Base-by-base conservation (phyloP, 2,888 invertebrate species). In the Leptinotarsa peninsularis region DNA sequence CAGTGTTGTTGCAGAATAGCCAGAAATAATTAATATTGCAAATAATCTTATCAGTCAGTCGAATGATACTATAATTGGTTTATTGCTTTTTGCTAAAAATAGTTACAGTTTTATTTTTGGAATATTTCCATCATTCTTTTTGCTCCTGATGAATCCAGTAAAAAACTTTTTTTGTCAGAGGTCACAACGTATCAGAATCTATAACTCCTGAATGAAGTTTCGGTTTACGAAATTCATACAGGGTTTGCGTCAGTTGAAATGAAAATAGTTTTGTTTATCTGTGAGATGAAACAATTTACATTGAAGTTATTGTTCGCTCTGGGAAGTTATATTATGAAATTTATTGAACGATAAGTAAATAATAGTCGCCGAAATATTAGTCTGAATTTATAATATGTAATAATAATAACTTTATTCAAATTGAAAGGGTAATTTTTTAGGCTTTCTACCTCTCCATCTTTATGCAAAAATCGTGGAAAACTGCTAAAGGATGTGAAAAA, bases 121-220 rank as follows among this genome's bases (percentile, higher is more conserved):
- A 63, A 63, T 63, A 4, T 15, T 63, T 63, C 63, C 63, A 63
- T 63, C 63, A 63, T 63, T 18, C 33, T 27, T 27, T 14, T 63
- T 33, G 4, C 27, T 63, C 63, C 27, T 63, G 63, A 63, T 27
- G 63, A 63, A 63, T 15, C 27, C 3, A 3, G 17, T 33, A 14
- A 5, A 27, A 33, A 33, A 63, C n/a, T 7, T 58, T 58, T 21
- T 18, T 18, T n/a, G 18, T 13, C 58, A 23, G 10, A 33, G 63
- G 63, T 63, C 63, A 63, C 58, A 3, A 4, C 58, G 14, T 58
- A 58, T 63, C 63, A 33, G 17, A 33, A 15, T 17, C 15, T 52
- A 4, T 52, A 5, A 15, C 15, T n/a, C 17, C 33, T 63, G 27
- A 33, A 63, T 33, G 63, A 67, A 67, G 15, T 58, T 15, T 63